Evolutionary conservation across 2,888 invertebrate genomes (phyloP).

Genomic region (Camponotus fellah): DNA sequence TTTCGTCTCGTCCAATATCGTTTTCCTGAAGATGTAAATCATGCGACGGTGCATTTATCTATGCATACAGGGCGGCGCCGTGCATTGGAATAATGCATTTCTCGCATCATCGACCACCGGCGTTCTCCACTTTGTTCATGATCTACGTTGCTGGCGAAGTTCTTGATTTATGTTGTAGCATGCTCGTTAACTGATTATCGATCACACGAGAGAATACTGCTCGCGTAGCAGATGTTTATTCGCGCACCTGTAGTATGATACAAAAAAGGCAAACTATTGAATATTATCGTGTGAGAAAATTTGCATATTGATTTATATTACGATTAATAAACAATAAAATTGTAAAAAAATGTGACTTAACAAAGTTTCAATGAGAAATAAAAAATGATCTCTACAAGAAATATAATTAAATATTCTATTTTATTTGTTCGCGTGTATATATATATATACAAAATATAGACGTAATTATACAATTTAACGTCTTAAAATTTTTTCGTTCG

Average conservation of each 20-base stretch:
- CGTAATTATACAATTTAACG: neutral
- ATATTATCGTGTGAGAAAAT: neutral
- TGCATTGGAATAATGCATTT: constrained; percentile 60
- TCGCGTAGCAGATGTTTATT: neutral
- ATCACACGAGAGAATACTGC: constrained; percentile 4
- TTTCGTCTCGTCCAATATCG: constrained; percentile 22
- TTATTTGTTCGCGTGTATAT: neutral
- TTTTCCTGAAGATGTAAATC: constrained; percentile 39
- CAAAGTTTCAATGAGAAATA: neutral
- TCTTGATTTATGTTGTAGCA: constrained; percentile 73
- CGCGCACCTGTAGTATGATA: neutral
- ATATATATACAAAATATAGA: neutral
- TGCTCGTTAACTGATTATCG: constrained; percentile 70
- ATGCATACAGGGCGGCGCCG: constrained; percentile 26
- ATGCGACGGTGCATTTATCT: constrained; percentile 42
- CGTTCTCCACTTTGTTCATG: constrained; percentile 65
- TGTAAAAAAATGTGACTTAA: neutral
- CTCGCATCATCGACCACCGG: constrained; percentile 56
- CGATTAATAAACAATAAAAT: neutral
- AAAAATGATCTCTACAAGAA: neutral
- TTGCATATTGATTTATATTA: neutral
- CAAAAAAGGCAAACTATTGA: neutral
- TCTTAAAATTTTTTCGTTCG: neutral
- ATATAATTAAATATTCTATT: neutral
- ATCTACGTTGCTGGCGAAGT: constrained; percentile 65